Evolutionary conservation across 2,113 vertebrate genomes (phyloP), one percentile per base, ranked within the genome.

Genomic region (Alethe diademata): DNA sequence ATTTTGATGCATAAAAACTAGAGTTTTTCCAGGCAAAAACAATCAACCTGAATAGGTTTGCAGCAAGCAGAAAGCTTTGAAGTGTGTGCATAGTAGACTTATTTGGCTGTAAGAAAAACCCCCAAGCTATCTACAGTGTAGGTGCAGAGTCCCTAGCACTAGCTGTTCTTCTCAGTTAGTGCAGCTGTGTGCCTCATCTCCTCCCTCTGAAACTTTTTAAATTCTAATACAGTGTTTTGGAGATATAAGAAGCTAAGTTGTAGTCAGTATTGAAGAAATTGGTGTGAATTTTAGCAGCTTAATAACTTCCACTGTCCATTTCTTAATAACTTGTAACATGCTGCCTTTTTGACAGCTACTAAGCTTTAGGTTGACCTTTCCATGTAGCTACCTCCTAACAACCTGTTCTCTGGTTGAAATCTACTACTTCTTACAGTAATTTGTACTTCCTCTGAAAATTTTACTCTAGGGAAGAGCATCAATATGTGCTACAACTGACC

Each of bases 81-180:
- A 73, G 3, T 28, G 1, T 26, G 10, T 36, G 2, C 6, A 4
- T 2, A 60, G 13, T 5, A 43, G 40, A 78, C 85, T 51, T 11
- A 9, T 57, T 24, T 28, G 9, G 0, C 43, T 60, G 6, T 19
- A 73, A 78, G 19, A 45, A 23, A 56, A 71, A 19, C 2, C 67
- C 11, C 5, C 8, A 28, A 12, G 14, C 7, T 48, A 22, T 7
- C 16, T 20, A n/a, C 1, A 3, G 1, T 5, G 9, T 22, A 33
- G 16, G 2, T 36, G 10, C 4, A 54, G 6, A 13, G 43, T n/a
- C 8, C 35, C 80, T 54, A 60, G 14, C 11, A 25, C 5, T 11
- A 40, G 26, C 48, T 80, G 12, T 8, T 69, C 35, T 72, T 22
- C 36, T 40, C 28, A 26, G 5, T 36, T 76, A 67, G 40, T 19